Evolutionary conservation across 2,113 vertebrate genomes (phyloP), one percentile per base, ranked within the genome.

Genomic region (Serilophus lunatus): DNA sequence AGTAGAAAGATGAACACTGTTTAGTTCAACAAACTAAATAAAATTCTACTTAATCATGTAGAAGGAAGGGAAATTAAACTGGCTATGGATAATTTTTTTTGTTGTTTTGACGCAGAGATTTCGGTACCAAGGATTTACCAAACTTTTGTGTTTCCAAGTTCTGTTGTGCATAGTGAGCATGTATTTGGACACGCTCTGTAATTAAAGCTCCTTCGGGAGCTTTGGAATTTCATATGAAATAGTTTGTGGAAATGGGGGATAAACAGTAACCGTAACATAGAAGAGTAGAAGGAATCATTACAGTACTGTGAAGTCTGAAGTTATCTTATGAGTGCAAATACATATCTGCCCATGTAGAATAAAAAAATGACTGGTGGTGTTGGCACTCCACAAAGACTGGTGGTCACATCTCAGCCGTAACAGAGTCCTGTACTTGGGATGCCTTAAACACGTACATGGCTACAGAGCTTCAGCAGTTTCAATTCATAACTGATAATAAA

Each of bases 331-430:
- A 56, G n/a, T 47, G 28, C n/a, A 68, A 31, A 83, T 40, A 25
- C 29, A 2, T 18, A 14, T 33, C 17, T 74, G 24, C 36, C 77
- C 35, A 6, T 12, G 4, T 9, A 15, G 51, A 79, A 40, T 44
- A 33, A 70, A 90, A 60, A 33, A 19, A 25, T 36, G 38, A 36
- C 19, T 0, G 1, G n/a, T 56, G 75, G 35, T 19, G 6, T 26
- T 65, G 38, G 42, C 44, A 59, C 35, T 63, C 45, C 50, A 53
- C 50, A 33, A 35, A 82, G 82, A 36, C 14, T 42, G 20, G 22
- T 13, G 29, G 35, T 35, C 9, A 5, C 0, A 0, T 49, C 53
- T 92, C 18, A 14, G 13, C 51, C n/a, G 4, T 60, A 51, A 18
- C 3, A 38, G 38, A 57, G 31, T 23, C 69, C 10, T 31, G 3